Evolutionary conservation across 2,113 vertebrate species (phyloP).

Genomic region (Lampris megalopsis): DNA sequence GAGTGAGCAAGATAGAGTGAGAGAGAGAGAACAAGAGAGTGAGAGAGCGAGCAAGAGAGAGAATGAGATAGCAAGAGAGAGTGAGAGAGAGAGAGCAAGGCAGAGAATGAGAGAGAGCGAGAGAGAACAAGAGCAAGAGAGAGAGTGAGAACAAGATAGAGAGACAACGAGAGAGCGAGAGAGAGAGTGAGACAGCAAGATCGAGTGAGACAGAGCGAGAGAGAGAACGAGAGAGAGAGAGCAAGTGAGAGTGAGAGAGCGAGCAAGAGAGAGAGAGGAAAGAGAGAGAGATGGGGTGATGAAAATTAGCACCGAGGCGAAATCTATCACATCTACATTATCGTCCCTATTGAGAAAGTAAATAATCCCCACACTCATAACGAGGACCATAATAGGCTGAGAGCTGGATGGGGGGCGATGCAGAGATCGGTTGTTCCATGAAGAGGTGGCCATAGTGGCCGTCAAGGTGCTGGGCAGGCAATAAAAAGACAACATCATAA

Average conservation of each 20-base stretch:
- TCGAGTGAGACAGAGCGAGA: neutral
- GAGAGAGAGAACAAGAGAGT: slow-evolving; percentile 1
- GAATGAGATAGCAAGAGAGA: neutral
- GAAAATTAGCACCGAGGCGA: no score
- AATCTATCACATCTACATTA: no score
- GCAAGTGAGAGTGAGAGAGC: neutral
- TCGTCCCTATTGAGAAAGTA: no score
- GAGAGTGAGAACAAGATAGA: no score
- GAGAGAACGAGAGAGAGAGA: slow-evolving; percentile 13
- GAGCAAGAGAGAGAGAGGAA: slow-evolving; percentile 18
- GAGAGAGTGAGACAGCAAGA: no score
- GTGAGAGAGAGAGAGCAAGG: no score
- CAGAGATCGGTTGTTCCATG: slow-evolving; percentile 43
- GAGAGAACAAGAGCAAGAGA: no score
- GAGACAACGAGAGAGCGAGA: no score
- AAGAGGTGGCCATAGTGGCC: neutral
- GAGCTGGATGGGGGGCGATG: slow-evolving; percentile 21
- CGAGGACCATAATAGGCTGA: no score
- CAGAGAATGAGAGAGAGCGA: no score
- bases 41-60: slow-evolving; percentile 26
- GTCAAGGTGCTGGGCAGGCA: slow-evolving; percentile 45
- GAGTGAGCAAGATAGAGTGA: neutral
- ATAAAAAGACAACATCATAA: slow-evolving; percentile 44
- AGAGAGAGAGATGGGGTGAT: neutral
- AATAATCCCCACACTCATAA: no score